These are phyloP conservation scores for Epinephelus cyanopodus DNA, from an alignment of 2,113 vertebrate genomes.

Conservation along the genomic window DNA sequence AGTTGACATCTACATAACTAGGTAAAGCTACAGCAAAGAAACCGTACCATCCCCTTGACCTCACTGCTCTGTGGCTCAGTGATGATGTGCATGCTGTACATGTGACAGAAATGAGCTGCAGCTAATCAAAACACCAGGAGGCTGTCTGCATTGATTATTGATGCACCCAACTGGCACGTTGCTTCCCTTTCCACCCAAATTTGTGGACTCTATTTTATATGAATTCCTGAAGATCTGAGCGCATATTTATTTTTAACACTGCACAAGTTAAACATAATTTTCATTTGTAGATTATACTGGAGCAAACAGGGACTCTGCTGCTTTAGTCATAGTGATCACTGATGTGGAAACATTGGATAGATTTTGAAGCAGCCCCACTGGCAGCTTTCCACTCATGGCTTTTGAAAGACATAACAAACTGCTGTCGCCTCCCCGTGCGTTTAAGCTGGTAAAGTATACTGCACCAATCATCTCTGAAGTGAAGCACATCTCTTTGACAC, in stretches of 20 bases:
- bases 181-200: neutral
- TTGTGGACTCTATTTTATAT: neutral
- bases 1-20: neutral
- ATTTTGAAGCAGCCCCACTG: constrained; percentile 76
- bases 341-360: constrained; percentile 76
- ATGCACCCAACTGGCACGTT: neutral
- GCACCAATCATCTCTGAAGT: constrained; percentile 22
- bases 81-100: neutral
- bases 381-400: constrained; percentile 70
- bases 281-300: neutral
- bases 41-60: too few species aligned
- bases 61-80: neutral
- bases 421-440: constrained; percentile 32
- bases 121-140: constrained; percentile 27
- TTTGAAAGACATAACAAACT: constrained; percentile 52
- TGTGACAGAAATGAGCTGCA: constrained; percentile 2
- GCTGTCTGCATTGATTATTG: neutral
- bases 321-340: constrained; percentile 13
- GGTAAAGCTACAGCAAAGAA: too few species aligned
- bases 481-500: neutral
- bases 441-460: constrained; percentile 44
- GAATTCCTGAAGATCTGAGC: neutral
- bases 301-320: constrained; percentile 2
- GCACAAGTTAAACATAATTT: neutral
- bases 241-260: too few species aligned